Percentiles rank a stretch among this genome's conserved stretches.
Evolutionary conservation across 2,888 invertebrate species (phyloP).

Genomic region (Prenolepis imparis): DNA sequence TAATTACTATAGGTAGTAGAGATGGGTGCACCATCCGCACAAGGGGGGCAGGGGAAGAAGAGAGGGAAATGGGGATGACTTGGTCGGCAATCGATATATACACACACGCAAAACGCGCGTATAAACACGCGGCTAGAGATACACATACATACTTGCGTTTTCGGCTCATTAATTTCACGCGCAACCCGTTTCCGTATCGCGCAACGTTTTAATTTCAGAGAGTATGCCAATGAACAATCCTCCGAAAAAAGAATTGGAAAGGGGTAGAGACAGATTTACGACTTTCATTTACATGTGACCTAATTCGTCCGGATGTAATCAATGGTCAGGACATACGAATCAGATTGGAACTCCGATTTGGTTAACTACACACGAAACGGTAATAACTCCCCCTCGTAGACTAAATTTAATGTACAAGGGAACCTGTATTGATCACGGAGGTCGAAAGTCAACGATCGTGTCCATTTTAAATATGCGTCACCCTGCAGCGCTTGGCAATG

Average conservation of each 20-base stretch:
- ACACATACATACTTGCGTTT: conserved; percentile 62
- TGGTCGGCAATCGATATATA: conserved; percentile 85
- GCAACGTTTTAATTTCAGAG: conserved; percentile 59
- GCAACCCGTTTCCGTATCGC: conserved; percentile 26
- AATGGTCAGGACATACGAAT: conserved; percentile 76
- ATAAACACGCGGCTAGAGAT: conserved; percentile 43
- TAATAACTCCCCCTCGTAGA: conserved; percentile 73
- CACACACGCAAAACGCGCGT: conserved; percentile 66
- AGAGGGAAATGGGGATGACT: conserved; percentile 75
- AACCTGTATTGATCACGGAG: conserved; percentile 71
- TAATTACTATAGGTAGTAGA: conserved; percentile 82
- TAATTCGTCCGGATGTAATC: conserved; percentile 76
- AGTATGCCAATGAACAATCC: conserved; percentile 59
- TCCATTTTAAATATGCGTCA: conserved; percentile 68
- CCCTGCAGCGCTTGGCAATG: conserved; percentile 46
- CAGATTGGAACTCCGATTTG: conserved; percentile 77
- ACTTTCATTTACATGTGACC: conserved; percentile 79
- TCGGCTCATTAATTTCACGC: conserved; percentile 46
- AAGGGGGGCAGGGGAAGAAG: conserved; percentile 24
- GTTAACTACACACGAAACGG: conserved; percentile 77
- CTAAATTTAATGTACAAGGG: conserved; percentile 73
- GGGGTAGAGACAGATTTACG: conserved; percentile 72
- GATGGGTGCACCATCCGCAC: conserved; percentile 24
- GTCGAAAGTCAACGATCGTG: conserved; percentile 73
- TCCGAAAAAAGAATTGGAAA: conserved; percentile 58